Percentiles rank a stretch among this genome's conserved stretches.
Conservation (phyloP, 2,888 invertebrate species). For the Sminthurinus aureus region DNA sequence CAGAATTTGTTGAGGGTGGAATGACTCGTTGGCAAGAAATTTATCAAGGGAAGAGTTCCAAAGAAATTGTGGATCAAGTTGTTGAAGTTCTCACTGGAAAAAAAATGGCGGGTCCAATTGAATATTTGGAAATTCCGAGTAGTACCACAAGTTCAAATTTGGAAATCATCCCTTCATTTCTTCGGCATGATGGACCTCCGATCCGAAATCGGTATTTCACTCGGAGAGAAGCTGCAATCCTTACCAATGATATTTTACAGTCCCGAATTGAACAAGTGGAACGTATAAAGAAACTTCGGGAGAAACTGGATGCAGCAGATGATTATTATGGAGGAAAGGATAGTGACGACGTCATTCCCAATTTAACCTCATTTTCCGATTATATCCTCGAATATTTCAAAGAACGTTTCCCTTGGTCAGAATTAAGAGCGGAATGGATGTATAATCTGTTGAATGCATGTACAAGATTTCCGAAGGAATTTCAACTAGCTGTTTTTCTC, state of each 20-base stretch:
- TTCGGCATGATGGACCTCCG: conserved; percentile 38
- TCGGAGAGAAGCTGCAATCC: conserved; percentile 66
- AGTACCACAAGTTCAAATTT: no score
- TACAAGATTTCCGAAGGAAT: conserved; percentile 32
- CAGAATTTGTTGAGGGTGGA: conserved; percentile 67
- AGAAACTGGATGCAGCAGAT: conserved; percentile 62
- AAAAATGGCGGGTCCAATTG: conserved; percentile 19
- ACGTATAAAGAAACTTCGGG: conserved; percentile 33
- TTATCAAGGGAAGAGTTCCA: conserved; percentile 64
- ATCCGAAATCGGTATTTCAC: conserved; percentile 67
- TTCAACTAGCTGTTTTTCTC: conserved; percentile 31
- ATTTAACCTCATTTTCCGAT: conserved; percentile 37
- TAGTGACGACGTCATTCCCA: conserved; percentile 54
- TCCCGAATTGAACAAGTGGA: conserved; percentile 36
- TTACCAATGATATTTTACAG: conserved; percentile 67
- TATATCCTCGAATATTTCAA: conserved; percentile 40
- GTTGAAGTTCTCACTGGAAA: conserved; percentile 63
- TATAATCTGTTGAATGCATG: conserved; percentile 46
- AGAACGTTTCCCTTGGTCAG: conserved; percentile 32
- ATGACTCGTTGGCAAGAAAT: conserved; percentile 67
- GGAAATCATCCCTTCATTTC: neutral
- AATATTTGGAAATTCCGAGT: neutral
- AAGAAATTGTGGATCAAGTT: conserved; percentile 65
- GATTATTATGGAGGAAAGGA: conserved; percentile 61
- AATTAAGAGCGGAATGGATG: conserved; percentile 46